Evolutionary conservation across 2,113 vertebrate genomes (phyloP).

Genomic region (Scytalopus superciliaris): DNA sequence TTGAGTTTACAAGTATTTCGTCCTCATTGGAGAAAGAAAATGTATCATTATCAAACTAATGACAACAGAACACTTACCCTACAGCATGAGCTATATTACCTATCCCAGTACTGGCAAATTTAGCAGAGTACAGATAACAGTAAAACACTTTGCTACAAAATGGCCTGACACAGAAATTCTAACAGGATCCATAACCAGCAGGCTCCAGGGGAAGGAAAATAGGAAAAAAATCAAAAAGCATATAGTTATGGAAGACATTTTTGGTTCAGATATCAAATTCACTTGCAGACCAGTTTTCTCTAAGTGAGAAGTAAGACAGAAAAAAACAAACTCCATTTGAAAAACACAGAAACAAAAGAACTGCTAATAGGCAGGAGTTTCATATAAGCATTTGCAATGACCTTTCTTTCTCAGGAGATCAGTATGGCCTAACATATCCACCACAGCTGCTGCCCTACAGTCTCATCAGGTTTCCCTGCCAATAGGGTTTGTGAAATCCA

Average conservation of each 20-base stretch:
- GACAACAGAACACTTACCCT: not conserved
- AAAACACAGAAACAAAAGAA: not conserved
- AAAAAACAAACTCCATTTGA: not conserved
- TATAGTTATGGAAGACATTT: not conserved
- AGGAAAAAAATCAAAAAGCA: not conserved
- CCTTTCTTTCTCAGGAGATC: not conserved
- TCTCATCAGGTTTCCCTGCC: not conserved
- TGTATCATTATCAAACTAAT: not conserved
- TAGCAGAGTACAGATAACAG: not conserved
- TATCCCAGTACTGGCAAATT: not conserved
- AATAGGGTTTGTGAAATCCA: not conserved
- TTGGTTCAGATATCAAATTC: not conserved
- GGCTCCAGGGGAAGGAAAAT: rapidly evolving
- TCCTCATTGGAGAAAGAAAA: not conserved
- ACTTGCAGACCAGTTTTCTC: not conserved
- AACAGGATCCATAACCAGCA: not conserved
- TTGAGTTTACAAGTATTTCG: not conserved
- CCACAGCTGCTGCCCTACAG: not conserved
- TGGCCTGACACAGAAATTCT: not conserved
- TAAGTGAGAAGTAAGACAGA: not conserved
- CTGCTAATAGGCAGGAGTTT: not conserved
- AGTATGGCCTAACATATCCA: not conserved
- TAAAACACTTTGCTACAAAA: not conserved
- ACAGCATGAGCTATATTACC: not conserved
- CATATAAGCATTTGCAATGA: not conserved